A percentile compares a stretch with the other conserved stretches of the same genome.
These are phyloP conservation scores for Phengaris arion DNA, from an alignment of 2,888 invertebrate species.

Conservation along the genomic window DNA sequence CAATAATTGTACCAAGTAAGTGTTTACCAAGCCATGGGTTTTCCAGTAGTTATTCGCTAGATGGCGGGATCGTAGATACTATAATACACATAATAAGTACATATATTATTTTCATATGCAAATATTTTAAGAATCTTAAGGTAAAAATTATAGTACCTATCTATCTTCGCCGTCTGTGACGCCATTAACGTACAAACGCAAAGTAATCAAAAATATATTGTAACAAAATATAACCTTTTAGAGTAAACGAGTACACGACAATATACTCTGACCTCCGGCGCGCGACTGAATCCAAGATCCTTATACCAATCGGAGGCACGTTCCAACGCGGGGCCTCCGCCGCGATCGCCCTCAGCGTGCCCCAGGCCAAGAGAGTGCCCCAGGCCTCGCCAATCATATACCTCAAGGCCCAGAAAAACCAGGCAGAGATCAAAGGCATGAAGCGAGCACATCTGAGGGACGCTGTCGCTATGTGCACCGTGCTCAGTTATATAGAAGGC, in stretches of 20 bases:
- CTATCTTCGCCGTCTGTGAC: too few relatives aligned
- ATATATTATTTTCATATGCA: background rate
- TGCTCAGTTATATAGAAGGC: conserved; percentile 78
- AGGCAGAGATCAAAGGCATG: conserved; percentile 89
- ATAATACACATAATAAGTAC: too few relatives aligned
- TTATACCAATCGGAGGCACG: conserved; percentile 84
- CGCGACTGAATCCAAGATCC: conserved; percentile 80
- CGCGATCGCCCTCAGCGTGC: conserved; percentile 81
- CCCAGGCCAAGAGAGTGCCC: conserved; percentile 78
- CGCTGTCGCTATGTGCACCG: conserved; percentile 93
- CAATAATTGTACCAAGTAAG: conserved; percentile 76
- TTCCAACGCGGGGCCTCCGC: conserved; percentile 87
- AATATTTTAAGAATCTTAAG: too few relatives aligned
- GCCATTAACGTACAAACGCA: too few relatives aligned
- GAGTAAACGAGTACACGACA: conserved; percentile 83
- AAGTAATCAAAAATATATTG: too few relatives aligned
- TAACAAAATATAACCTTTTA: conserved; percentile 46
- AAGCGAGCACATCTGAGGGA: conserved; percentile 90
- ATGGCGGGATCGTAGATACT: background rate
- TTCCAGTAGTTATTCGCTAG: background rate
- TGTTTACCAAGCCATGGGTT: background rate
- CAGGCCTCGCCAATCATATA: conserved; percentile 89
- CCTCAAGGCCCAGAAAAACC: conserved; percentile 93
- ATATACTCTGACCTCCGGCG: conserved; percentile 85
- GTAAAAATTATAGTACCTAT: too few relatives aligned